Base-by-base conservation (phyloP, 1,140 invertebrate species). In the Zaprionus ghesquierei region DNA sequence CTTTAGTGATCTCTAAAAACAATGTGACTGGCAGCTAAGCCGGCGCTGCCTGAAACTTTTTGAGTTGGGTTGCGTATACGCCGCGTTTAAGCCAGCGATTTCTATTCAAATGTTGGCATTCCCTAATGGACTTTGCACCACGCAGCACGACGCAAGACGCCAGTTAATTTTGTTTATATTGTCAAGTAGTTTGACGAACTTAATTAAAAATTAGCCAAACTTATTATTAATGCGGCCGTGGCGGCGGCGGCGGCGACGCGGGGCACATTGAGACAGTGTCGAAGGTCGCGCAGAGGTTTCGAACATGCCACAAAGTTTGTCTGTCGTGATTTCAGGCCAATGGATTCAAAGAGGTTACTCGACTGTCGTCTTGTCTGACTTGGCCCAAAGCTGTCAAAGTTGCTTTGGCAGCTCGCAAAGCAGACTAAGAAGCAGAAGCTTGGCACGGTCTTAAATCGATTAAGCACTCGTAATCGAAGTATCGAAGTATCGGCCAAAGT, bases 81-180 rank as follows among this genome's bases (percentile, higher is more conserved):
- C 31, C 31, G 3, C 46, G 29, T 50, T 20, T 10, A 22, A 10
- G 15, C n/a, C 27, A 18, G 15, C 20, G 18, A 23, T 33, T 13
- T 58, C n/a, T 33, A 9, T 31, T 12, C 51, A 46, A 46, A 65
- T 44, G 15, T 18, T 18, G n/a, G 8, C 9, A 15, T 3, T 18
- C 38, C 22, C 35, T 56, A 61, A 61, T 63, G 61, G 54, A 66
- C 50, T 58, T 69, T 50, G 31, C 50, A n/a, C n/a, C n/a, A n/a
- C 25, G n/a, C 38, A 68, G 12, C 35, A 38, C 10, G 20, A 51
- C 29, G 58, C n/a, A n/a, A 38, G 70, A 31, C 31, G 58, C 18
- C 82, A 86, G 82, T 71, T 87, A 82, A 82, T 82, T 87, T 84
- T 89, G 79, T 82, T 87, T 73, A 89, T 81, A 77, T 89, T 77